A percentile compares a stretch with the other conserved stretches of the same genome.
These are phyloP conservation scores for Coptodon rendalli DNA, from an alignment of 2,113 vertebrate species.

Conservation along the genomic window DNA sequence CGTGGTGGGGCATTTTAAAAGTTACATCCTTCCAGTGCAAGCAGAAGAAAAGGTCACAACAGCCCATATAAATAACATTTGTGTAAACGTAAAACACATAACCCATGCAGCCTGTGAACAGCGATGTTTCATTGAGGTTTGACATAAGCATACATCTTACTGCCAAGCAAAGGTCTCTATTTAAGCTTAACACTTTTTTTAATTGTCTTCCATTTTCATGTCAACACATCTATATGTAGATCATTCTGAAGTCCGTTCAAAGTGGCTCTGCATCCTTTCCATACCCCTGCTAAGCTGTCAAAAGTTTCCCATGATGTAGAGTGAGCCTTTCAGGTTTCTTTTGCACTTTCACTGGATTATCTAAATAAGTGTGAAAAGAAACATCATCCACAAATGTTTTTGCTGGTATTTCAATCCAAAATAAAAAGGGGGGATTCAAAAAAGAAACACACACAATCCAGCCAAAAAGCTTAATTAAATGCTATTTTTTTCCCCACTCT, in stretches of 20 bases:
- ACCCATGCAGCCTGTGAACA: conserved; percentile 48
- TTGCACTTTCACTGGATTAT: background rate
- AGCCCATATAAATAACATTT: conserved; percentile 16
- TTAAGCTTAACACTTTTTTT: background rate
- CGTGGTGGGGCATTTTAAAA: conserved; percentile 11
- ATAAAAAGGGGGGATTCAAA: background rate
- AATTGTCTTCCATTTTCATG: background rate
- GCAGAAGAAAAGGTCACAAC: conserved; percentile 2
- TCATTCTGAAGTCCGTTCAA: background rate
- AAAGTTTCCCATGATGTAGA: background rate
- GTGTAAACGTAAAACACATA: conserved; percentile 20
- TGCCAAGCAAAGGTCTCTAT: conserved; percentile 17
- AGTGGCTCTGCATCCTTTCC: background rate
- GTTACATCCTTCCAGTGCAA: conserved; percentile 16
- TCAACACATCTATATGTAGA: background rate
- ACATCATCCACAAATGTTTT: background rate
- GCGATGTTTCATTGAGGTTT: background rate
- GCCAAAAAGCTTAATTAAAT: background rate
- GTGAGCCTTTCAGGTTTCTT: background rate
- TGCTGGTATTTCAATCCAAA: conserved; percentile 11
- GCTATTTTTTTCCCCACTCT: background rate
- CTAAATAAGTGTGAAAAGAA: background rate
- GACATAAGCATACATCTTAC: background rate
- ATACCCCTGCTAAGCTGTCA: background rate
- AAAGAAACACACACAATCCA: background rate